Conservation (phyloP, 2,888 invertebrate genomes). For the Heteromyza rotundicornis region DNA sequence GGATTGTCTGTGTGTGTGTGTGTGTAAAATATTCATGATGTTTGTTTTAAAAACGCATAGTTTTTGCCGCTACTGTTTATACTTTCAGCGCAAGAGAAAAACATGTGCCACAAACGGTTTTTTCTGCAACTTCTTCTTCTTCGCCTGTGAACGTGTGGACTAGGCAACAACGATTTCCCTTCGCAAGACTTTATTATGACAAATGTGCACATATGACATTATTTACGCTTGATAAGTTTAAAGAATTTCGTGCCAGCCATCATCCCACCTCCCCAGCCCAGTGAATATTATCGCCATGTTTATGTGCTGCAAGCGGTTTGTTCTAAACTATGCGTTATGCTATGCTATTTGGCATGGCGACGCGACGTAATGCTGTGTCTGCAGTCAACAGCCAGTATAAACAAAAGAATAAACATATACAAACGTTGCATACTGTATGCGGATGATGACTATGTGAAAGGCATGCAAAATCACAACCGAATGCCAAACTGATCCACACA, state of each 20-base stretch:
- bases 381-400: neutral
- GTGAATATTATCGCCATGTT: neutral
- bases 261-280: neutral
- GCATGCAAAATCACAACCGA: neutral
- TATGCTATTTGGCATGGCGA: conserved; percentile 5
- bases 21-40: neutral
- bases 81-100: neutral
- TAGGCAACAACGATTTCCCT: neutral
- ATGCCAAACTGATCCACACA: neutral
- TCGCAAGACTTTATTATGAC: conserved; percentile 20
- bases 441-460: conserved; percentile 6
- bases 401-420: conserved; percentile 8
- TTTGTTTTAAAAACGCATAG: neutral
- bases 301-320: neutral
- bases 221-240: conserved; percentile 39
- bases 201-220: conserved; percentile 32
- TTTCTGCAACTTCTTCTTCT: neutral
- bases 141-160: too few species aligned
- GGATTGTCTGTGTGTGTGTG: neutral
- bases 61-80: neutral
- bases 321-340: neutral
- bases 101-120: neutral
- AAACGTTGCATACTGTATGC: neutral
- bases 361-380: conserved; percentile 3
- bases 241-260: conserved; percentile 32